Conservation (phyloP, 2,888 invertebrate species). For the Chydorus sphaericus region DNA sequence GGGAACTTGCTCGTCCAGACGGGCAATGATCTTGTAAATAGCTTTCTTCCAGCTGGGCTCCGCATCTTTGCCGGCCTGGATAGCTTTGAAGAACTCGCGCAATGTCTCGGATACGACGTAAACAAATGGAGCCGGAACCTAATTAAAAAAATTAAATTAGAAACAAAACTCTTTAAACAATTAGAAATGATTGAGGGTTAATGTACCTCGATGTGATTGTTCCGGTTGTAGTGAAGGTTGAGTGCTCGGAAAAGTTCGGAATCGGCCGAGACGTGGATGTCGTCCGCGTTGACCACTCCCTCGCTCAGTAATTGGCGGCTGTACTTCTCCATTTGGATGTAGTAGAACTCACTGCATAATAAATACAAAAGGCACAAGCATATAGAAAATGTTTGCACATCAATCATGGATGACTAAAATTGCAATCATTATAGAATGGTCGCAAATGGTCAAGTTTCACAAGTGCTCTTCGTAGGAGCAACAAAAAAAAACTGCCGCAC, state of each 20-base stretch:
- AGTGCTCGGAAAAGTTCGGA: conserved; percentile 95
- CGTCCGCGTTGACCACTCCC: conserved; percentile 82
- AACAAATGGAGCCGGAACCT: conserved; percentile 97
- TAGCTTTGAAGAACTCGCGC: conserved; percentile 96
- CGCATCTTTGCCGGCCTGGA: conserved; percentile 87
- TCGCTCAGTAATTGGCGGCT: conserved; percentile 95
- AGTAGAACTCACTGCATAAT: conserved; percentile 92
- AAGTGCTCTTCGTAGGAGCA: neutral
- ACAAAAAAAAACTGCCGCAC: neutral
- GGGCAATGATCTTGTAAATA: conserved; percentile 99
- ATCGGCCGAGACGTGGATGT: conserved; percentile 84
- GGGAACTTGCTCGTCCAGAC: conserved; percentile 96
- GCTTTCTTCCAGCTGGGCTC: conserved; percentile 99
- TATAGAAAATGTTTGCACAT: too few species aligned
- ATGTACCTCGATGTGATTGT: conserved; percentile 90
- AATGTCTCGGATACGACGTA: conserved; percentile 94
- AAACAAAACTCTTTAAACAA: neutral
- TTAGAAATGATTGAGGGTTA: too few species aligned
- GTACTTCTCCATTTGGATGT: conserved; percentile 99
- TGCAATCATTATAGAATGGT: neutral
- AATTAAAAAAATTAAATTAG: neutral
- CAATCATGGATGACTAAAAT: conserved; percentile 1
- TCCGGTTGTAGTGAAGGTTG: conserved; percentile 97
- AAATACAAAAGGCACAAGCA: conserved; percentile 17
- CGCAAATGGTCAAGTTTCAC: conserved; percentile 6